Evolutionary conservation across 2,113 vertebrate genomes (phyloP).

Genomic region (Centropristis striata): DNA sequence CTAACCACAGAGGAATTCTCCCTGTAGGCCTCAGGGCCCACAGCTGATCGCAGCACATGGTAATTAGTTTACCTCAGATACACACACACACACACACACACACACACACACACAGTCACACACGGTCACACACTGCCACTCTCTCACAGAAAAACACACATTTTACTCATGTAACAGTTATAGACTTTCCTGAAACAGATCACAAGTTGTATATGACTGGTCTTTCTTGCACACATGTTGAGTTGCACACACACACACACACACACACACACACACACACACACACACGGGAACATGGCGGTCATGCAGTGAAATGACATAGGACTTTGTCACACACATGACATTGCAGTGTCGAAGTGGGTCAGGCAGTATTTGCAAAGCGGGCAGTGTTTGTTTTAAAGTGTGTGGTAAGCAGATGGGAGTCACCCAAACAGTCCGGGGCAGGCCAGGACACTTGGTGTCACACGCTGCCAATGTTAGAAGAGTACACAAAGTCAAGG

Average conservation of each 20-base stretch:
- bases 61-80: slow-evolving; percentile 64
- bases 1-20: slow-evolving; percentile 74
- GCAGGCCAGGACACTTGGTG: slow-evolving; percentile 25
- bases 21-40: slow-evolving; percentile 64
- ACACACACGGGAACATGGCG: slow-evolving; percentile 19
- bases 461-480: slow-evolving; percentile 33
- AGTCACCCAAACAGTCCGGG: slow-evolving; percentile 36
- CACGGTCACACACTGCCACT: slow-evolving; percentile 3
- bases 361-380: slow-evolving; percentile 60
- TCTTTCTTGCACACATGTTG: not conserved
- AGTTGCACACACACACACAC: not conserved
- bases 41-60: slow-evolving; percentile 75
- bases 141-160: slow-evolving; percentile 22
- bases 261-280: slow-evolving; percentile 7
- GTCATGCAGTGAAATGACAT: slow-evolving; percentile 33
- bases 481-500: slow-evolving; percentile 1
- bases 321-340: slow-evolving; percentile 64
- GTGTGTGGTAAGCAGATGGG: slow-evolving; percentile 50
- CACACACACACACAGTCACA: slow-evolving; percentile 22
- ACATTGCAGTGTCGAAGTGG: slow-evolving; percentile 59
- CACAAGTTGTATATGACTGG: not conserved
- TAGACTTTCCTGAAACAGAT: slow-evolving; percentile 43
- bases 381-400: slow-evolving; percentile 55
- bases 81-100: slow-evolving; percentile 19
- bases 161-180: slow-evolving; percentile 24